Evolutionary conservation across 2,888 invertebrate genomes (phyloP).

Genomic region (Hermodice carunculata): DNA sequence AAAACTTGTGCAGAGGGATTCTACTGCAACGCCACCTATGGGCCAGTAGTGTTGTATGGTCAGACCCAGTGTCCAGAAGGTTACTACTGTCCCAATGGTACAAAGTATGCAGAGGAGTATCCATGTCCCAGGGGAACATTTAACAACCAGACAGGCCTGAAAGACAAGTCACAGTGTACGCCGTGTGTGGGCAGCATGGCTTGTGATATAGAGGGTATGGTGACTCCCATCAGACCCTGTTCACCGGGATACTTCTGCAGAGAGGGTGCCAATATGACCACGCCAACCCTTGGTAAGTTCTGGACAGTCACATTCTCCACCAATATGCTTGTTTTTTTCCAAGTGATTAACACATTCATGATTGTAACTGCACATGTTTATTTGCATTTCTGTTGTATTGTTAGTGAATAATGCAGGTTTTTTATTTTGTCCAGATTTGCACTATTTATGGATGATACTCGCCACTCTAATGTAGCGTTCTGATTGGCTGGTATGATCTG

Average conservation of each 20-base stretch:
- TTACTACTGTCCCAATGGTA: conserved; percentile 64
- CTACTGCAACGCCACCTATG: conserved; percentile 64
- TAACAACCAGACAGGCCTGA: conserved; percentile 63
- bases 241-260: conserved; percentile 63
- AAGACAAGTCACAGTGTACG: conserved; percentile 50
- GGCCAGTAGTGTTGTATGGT: conserved; percentile 57
- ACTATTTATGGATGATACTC: too few species aligned
- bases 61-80: conserved; percentile 62
- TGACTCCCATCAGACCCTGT: conserved; percentile 55
- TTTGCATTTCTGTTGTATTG: too few species aligned
- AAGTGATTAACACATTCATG: too few species aligned
- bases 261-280: conserved; percentile 53
- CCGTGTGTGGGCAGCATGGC: conserved; percentile 64
- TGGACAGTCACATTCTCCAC: neutral
- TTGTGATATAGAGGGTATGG: conserved; percentile 61
- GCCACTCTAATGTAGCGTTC: too few species aligned
- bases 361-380: too few species aligned
- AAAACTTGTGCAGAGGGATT: conserved; percentile 55
- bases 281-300: conserved; percentile 46
- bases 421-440: too few species aligned
- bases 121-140: conserved; percentile 64
- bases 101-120: conserved; percentile 52
- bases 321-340: neutral
- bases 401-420: too few species aligned
- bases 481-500: too few species aligned